phyloP scores from a whole-genome alignment of 2,888 invertebrate genomes.

The Apamea epomidion region DNA sequence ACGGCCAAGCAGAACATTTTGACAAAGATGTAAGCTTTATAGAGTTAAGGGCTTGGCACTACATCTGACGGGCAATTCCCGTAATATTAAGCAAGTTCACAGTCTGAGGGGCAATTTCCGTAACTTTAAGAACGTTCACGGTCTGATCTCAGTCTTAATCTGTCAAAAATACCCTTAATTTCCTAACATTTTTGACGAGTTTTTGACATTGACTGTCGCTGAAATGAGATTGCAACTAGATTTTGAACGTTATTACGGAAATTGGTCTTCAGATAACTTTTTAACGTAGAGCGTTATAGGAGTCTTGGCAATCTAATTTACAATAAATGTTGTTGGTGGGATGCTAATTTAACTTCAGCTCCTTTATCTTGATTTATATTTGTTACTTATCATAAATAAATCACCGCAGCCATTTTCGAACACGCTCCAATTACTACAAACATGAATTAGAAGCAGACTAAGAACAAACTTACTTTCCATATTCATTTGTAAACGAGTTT shows the following conservation, averaged over 20 bases:
- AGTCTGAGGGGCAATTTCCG: no score
- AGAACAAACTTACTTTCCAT: constrained; percentile 30
- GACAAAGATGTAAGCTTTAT: no score
- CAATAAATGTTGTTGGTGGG: neutral
- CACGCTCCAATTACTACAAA: neutral
- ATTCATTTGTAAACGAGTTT: constrained; percentile 46
- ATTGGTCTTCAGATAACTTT: neutral
- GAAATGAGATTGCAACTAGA: no score
- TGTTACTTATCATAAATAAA: neutral
- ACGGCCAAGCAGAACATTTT: no score
- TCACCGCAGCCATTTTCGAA: neutral
- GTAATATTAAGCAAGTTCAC: no score
- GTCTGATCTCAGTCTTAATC: no score
- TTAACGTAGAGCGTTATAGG: neutral
- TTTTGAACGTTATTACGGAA: no score
- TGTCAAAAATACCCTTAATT: no score
- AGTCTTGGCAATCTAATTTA: neutral
- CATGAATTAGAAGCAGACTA: neutral
- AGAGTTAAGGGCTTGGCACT: neutral
- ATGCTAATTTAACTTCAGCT: neutral
- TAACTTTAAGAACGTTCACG: no score
- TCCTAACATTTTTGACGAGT: no score
- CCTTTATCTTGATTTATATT: neutral
- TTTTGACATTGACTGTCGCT: no score
- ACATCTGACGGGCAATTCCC: neutral